phyloP scores from a whole-genome alignment of 2,797 vertebrate genomes.

The Anolis apletophallus region DNA sequence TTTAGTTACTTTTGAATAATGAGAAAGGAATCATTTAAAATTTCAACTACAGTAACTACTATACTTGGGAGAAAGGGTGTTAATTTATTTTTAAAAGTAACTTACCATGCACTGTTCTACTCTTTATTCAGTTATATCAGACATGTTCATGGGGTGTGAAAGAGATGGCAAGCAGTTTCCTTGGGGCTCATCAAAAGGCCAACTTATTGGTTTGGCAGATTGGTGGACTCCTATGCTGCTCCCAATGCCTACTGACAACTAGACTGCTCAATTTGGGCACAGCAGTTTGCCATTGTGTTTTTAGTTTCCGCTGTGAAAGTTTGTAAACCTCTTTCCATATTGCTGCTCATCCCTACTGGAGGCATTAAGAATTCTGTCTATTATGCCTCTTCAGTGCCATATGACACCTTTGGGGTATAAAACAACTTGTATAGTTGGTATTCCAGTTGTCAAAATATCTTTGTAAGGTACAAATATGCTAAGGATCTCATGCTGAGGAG shows the following conservation, averaged over 20 bases:
- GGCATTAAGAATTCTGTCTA: not conserved
- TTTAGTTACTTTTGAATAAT: not conserved
- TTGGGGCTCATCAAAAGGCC: constrained; percentile 10
- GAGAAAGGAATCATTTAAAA: not conserved
- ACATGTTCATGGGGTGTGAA: constrained; percentile 3
- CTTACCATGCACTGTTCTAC: not conserved
- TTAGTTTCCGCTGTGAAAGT: not conserved
- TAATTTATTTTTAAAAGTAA: not conserved
- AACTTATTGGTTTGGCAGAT: not conserved
- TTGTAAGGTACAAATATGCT: not conserved
- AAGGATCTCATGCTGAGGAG: not conserved
- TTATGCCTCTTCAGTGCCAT: not conserved
- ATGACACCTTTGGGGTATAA: not conserved
- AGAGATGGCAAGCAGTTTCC: not conserved
- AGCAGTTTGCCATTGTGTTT: not conserved
- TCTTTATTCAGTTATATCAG: constrained; percentile 7
- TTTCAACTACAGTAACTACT: not conserved
- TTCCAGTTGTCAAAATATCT: not conserved
- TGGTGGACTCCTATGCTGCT: not conserved
- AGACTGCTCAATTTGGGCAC: not conserved
- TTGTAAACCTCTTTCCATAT: not conserved
- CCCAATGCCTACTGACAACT: not conserved
- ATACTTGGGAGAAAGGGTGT: not conserved
- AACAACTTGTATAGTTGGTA: not conserved
- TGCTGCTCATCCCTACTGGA: not conserved